Evolutionary conservation across 2,797 vertebrate species (phyloP), one percentile per base, ranked within the genome.

Genomic region (Pitangus sulphuratus): DNA sequence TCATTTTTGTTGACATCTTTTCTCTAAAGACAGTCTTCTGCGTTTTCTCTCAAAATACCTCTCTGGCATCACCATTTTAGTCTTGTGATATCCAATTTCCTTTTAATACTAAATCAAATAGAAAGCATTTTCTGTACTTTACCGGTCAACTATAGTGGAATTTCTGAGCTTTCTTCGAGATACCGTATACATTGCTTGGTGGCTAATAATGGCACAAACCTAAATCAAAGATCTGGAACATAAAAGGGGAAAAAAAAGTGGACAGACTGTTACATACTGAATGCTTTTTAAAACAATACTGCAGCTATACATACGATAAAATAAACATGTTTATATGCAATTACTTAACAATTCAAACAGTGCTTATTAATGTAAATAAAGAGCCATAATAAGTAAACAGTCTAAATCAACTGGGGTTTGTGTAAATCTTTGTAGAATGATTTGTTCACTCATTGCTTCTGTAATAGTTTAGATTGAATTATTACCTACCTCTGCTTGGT

Each of bases 1-100:
- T 96, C 83, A 31, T 87, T 95, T 94, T 93, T 97, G 90, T 97
- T 97, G 95, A 88, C 89, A 42, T 89, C 87, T 94, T 96, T 93
- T 83, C 62, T 94, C 89, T 86, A 62, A 86, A 95, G 89, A 72
- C 58, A 77, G 37, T 80, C 87, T 91, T 84, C 58, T 72, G 58
- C 5, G 0, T 80, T 91, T 78, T 53, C 54, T 84, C 80, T 82
- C 53, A 58, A 86, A 95, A 77, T 85, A 74, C 58, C 62, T 78
- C 80, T 69, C 60, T 93, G 84, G 48, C 65, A 90, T 87, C 58
- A 57, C 66, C 71, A 37, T 90, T 95, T 82, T 47, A 84, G 71
- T 82, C 87, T 81, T 77, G 31, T 84, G 84, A 66, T 94, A 93
- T 60, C 89, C 80, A 89, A 80, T 97, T 96, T 96, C 65, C 65